Evolutionary conservation across 2,797 vertebrate genomes (phyloP), one percentile per base, ranked within the genome.

Genomic region (Phrynocephalus vlangalii): DNA sequence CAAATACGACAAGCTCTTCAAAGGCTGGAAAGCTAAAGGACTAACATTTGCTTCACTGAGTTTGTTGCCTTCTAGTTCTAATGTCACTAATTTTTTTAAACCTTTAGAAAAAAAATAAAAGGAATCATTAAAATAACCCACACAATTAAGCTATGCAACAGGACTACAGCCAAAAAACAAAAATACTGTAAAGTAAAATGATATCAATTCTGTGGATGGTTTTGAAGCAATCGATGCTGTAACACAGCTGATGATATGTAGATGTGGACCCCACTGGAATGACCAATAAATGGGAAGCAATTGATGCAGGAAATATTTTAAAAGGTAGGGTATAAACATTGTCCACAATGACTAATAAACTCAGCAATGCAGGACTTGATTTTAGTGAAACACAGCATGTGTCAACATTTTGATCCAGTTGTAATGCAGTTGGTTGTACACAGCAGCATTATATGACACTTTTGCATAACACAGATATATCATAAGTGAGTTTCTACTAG

Each of bases 51-150:
- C 96, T 94, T 99, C 99, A 89, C 97, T 99, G 72, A 99, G 97
- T 92, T 97, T 93, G 91, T 99, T 99, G 87, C 97, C 98, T 95
- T 99, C 99, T 94, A 99, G n/a, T 96, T 99, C 99, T 96, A 99
- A 95, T 80, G 97, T 98, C 91, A 99, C 95, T 91, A 99, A 91
- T 30, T 94, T 97, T 93, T 94, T 96, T 92, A 99, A 96, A 95
- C 85, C 99, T 99, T 90, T 73, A 85, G 86, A 93, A 87, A 92
- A 66, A 94, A 92, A 66, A 94, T 73, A 89, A 87, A 72, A 71
- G 22, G 22, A 72, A 30, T 75, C 28, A 68, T 77, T 89, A 83
- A 87, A 83, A 71, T 73, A 82, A 33, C 78, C 20, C 52, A 56
- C 52, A 56, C 13, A 56, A 56, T 56, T 11, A 56, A 63, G 60